Percentiles rank a stretch among this genome's conserved stretches.
Conservation (phyloP, 2,888 invertebrate genomes). For the Thereva unica region DNA sequence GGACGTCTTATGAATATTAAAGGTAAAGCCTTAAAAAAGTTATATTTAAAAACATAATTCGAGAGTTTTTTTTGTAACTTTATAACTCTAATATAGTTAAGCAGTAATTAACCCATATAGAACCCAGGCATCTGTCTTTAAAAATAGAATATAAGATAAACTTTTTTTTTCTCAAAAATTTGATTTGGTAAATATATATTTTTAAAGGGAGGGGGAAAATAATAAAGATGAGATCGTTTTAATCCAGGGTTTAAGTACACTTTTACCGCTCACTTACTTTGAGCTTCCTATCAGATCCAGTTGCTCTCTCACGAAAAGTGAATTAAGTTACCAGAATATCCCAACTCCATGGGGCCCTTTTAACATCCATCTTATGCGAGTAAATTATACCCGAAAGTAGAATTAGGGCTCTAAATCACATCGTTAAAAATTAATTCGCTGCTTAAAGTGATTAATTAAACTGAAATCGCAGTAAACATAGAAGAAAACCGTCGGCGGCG, state of each 20-base stretch:
- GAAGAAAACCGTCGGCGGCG: constrained; percentile 21
- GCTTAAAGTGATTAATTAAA: constrained; percentile 42
- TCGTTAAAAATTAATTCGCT: constrained; percentile 41
- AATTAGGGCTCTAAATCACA: constrained; percentile 40
- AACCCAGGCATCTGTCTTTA: no score
- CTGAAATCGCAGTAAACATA: constrained; percentile 39
- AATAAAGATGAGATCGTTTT: constrained; percentile 6
- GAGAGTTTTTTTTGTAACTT: no score
- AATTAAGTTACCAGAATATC: constrained; percentile 30
- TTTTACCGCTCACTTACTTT: constrained; percentile 4
- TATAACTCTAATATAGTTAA: no score
- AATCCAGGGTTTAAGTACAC: constrained; percentile 14
- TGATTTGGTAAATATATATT: background rate
- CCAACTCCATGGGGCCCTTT: constrained; percentile 25
- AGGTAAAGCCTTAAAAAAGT: no score
- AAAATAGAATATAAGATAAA: no score
- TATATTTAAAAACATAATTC: no score
- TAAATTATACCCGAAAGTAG: constrained; percentile 35
- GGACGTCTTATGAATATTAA: no score
- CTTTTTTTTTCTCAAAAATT: no score
- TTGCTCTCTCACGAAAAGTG: constrained; percentile 12
- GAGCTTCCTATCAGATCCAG: constrained; percentile 5
- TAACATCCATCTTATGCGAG: constrained; percentile 18
- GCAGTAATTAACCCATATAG: no score
- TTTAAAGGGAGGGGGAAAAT: constrained; percentile 1